Conservation (phyloP, 2,888 invertebrate genomes). For the Luffia ferchaultella region DNA sequence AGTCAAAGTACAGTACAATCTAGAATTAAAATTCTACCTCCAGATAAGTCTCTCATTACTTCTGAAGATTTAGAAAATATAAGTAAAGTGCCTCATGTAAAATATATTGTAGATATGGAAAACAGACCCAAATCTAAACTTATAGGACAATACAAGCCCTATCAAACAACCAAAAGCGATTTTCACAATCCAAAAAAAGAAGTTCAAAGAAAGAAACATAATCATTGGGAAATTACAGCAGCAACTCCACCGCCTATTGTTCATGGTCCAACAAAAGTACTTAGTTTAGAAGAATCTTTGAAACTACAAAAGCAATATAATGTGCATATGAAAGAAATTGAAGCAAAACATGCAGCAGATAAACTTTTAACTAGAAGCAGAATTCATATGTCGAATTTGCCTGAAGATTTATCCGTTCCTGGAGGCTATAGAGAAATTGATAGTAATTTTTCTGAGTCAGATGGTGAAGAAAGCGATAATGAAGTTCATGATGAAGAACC, state of each 20-base stretch:
- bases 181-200: conserved; percentile 65
- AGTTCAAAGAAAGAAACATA: conserved; percentile 48
- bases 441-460: conserved; percentile 40
- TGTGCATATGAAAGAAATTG: conserved; percentile 48
- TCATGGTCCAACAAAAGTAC: conserved; percentile 57
- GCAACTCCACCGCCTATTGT: conserved; percentile 69
- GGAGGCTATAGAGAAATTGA: conserved; percentile 41
- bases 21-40: conserved; percentile 47
- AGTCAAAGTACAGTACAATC: conserved; percentile 59
- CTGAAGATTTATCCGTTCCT: conserved; percentile 34
- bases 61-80: conserved; percentile 56
- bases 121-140: conserved; percentile 30
- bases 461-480: conserved; percentile 55
- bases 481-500: conserved; percentile 67
- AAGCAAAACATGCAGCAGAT: conserved; percentile 64
- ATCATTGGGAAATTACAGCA: conserved; percentile 69
- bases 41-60: conserved; percentile 56
- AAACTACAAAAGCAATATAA: conserved; percentile 61
- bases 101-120: conserved; percentile 60
- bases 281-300: conserved; percentile 65
- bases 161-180: conserved; percentile 62
- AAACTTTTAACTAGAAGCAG: conserved; percentile 40
- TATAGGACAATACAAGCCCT: conserved; percentile 60
- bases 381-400: conserved; percentile 37
- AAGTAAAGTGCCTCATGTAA: conserved; percentile 52